A percentile compares a stretch with the other conserved stretches of the same genome.
Conservation (phyloP, 2,113 vertebrate species). For the Microcebus jonahi region DNA sequence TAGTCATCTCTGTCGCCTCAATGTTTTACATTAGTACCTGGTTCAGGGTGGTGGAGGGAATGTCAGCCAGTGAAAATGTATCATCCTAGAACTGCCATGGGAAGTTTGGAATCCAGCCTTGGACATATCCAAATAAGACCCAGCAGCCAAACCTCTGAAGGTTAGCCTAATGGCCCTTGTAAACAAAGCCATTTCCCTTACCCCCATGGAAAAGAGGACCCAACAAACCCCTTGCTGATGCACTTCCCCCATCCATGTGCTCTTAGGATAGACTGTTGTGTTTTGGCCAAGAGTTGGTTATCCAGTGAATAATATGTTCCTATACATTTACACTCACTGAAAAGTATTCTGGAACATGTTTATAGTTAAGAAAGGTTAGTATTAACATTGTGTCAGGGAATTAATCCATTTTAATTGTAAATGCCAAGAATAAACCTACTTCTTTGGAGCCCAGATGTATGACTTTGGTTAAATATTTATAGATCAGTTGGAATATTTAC, state of each 20-base stretch:
- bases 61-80: background rate
- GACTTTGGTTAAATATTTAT: slow-evolving; percentile 87
- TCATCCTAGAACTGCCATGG: background rate
- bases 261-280: slow-evolving; percentile 42
- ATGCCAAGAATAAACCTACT: slow-evolving; percentile 69
- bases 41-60: background rate
- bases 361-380: slow-evolving; percentile 82
- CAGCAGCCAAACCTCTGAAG: background rate
- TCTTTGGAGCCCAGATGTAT: slow-evolving; percentile 81
- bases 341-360: slow-evolving; percentile 80
- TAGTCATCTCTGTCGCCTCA: background rate
- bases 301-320: slow-evolving; percentile 70
- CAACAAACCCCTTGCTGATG: slow-evolving; percentile 22
- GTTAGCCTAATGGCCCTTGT: background rate
- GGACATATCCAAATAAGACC: background rate
- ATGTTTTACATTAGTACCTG: background rate
- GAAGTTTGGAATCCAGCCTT: slow-evolving; percentile 5
- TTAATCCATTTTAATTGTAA: slow-evolving; percentile 82
- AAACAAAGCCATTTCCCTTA: slow-evolving; percentile 48
- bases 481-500: slow-evolving; percentile 83
- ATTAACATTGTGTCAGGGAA: slow-evolving; percentile 82
- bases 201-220: background rate
- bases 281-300: slow-evolving; percentile 23
- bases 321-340: slow-evolving; percentile 76
- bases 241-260: background rate